Percentiles rank a stretch among this genome's conserved stretches.
These are phyloP conservation scores for Chelmon rostratus DNA, from an alignment of 2,797 vertebrate genomes.

Conservation along the genomic window DNA sequence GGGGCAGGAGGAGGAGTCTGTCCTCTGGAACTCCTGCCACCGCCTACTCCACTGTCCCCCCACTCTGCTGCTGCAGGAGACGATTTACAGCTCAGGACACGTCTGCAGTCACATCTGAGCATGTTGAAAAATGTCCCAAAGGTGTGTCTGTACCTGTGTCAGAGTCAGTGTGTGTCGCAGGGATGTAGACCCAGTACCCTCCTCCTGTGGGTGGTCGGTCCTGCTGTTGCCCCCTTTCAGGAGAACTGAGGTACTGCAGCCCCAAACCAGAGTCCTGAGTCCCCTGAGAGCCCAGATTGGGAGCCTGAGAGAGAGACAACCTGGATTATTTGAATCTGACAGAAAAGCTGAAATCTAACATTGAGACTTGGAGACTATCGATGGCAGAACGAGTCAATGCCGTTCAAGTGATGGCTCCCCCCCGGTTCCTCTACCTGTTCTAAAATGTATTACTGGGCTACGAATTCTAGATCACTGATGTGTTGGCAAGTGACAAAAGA, in stretches of 20 bases:
- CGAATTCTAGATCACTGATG: too few species aligned
- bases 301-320: conserved; percentile 73
- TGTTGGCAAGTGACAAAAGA: too few species aligned
- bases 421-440: too few species aligned
- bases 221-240: conserved; percentile 64
- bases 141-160: conserved; percentile 42
- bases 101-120: not conserved
- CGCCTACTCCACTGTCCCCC: conserved; percentile 76
- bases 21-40: conserved; percentile 54
- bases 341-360: too few species aligned
- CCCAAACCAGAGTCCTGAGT: conserved; percentile 93
- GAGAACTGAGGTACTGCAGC: conserved; percentile 82
- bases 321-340: too few species aligned
- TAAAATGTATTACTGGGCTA: too few species aligned
- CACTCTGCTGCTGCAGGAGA: conserved; percentile 40
- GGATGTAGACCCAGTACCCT: conserved; percentile 86
- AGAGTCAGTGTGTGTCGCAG: conserved; percentile 58
- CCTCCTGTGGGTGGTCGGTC: conserved; percentile 63
- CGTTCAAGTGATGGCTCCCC: too few species aligned
- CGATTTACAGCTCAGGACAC: not conserved
- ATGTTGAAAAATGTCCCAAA: conserved; percentile 46
- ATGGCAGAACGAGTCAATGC: too few species aligned
- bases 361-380: too few species aligned
- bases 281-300: conserved; percentile 87
- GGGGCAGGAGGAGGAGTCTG: conserved; percentile 57